Percentiles rank a stretch among this genome's conserved stretches.
Evolutionary conservation across 2,888 invertebrate genomes (phyloP).

Genomic region (Drosophila rubida): DNA sequence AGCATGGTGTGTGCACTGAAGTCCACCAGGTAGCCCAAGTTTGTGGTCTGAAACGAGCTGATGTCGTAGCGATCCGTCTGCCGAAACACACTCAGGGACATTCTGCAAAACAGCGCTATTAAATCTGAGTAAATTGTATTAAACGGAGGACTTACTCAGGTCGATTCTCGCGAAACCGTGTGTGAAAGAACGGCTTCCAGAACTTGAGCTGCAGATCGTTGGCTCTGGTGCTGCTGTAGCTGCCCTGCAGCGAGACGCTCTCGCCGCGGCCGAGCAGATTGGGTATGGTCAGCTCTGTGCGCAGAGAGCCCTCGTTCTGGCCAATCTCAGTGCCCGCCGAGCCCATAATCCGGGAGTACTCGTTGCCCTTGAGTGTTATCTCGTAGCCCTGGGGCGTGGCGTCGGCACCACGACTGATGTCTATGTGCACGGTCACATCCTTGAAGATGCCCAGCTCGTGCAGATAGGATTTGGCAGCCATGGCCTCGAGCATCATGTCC

Average conservation of each 20-base stretch:
- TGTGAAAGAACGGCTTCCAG: slow-evolving; percentile 93
- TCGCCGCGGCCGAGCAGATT: slow-evolving; percentile 96
- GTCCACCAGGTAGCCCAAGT: slow-evolving; percentile 92
- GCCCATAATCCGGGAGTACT: slow-evolving; percentile 92
- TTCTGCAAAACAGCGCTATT: slow-evolving; percentile 85
- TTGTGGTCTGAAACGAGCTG: slow-evolving; percentile 90
- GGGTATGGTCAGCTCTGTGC: slow-evolving; percentile 89
- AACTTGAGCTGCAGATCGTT: slow-evolving; percentile 92
- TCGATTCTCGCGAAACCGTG: slow-evolving; percentile 86
- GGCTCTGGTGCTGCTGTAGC: slow-evolving; percentile 92
- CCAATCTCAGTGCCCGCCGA: slow-evolving; percentile 95
- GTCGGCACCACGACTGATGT: slow-evolving; percentile 92
- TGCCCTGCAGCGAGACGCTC: slow-evolving; percentile 91
- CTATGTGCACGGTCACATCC: slow-evolving; percentile 93
- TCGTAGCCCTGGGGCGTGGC: slow-evolving; percentile 93
- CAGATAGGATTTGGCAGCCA: slow-evolving; percentile 90
- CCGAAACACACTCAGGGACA: slow-evolving; percentile 90
- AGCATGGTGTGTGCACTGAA: slow-evolving; percentile 88
- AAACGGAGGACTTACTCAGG: slow-evolving; percentile 87
- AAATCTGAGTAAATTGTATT: no score
- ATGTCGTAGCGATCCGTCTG: slow-evolving; percentile 85
- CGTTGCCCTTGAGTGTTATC: slow-evolving; percentile 93
- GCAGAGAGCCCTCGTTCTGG: slow-evolving; percentile 94
- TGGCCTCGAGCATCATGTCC: slow-evolving; percentile 90
- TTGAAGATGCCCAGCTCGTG: slow-evolving; percentile 95